Percentiles rank a stretch among this genome's conserved stretches.
These are phyloP conservation scores for Ciconia nigra DNA, from an alignment of 2,797 vertebrate genomes.

Conservation along the genomic window DNA sequence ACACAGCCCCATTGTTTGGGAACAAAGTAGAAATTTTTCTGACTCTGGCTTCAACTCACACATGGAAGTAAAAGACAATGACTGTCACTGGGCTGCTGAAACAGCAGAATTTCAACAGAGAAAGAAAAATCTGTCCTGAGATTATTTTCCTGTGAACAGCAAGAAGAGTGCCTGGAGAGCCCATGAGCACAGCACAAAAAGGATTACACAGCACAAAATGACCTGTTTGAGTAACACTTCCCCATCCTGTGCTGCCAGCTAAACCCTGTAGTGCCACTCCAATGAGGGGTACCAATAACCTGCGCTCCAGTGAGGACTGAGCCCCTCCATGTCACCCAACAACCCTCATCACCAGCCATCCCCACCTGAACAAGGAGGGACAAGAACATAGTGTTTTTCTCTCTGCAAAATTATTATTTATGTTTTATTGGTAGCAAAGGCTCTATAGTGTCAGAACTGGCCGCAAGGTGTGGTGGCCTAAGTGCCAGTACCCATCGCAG, in stretches of 20 bases:
- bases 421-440: background rate
- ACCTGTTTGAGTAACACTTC: background rate
- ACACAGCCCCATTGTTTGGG: background rate
- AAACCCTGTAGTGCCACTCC: background rate
- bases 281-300: background rate
- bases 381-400: background rate
- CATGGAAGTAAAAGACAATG: constrained; percentile 26
- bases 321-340: background rate
- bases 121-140: background rate
- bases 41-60: background rate
- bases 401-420: constrained; percentile 26
- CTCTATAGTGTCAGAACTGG: background rate
- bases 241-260: background rate
- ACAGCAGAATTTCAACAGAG: background rate
- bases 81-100: background rate
- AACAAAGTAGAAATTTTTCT: constrained; percentile 20
- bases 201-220: background rate
- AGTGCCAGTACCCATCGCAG: background rate
- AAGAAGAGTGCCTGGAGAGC: background rate
- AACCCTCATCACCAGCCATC: background rate
- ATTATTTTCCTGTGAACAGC: background rate
- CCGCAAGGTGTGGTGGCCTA: background rate
- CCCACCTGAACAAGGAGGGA: background rate
- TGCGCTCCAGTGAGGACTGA: background rate
- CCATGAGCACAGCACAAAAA: background rate